Evolutionary conservation across 2,113 vertebrate genomes (phyloP).

Genomic region (Stegastes partitus): DNA sequence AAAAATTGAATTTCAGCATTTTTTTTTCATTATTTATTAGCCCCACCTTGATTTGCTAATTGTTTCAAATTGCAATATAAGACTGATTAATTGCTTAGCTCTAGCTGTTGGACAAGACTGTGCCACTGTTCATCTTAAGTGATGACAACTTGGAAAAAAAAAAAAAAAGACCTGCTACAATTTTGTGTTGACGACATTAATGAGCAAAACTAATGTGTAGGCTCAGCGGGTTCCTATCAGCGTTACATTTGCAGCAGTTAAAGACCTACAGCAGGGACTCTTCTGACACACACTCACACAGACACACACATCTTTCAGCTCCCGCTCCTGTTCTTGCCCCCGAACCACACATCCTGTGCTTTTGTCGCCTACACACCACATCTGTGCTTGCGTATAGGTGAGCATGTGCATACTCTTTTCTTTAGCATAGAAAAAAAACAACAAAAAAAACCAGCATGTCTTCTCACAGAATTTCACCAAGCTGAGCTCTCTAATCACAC

Average conservation of each 20-base stretch:
- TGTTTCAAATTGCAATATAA: too few relatives aligned
- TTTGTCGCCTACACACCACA: slow-evolving; percentile 72
- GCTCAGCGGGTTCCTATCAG: slow-evolving; percentile 10
- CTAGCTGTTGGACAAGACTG: neutral
- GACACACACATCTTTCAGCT: slow-evolving; percentile 47
- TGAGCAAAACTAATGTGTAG: neutral
- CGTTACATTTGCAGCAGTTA: slow-evolving; percentile 23
- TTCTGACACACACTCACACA: slow-evolving; percentile 23
- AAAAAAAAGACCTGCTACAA: neutral
- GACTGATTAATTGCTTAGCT: too few relatives aligned
- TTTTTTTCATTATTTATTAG: too few relatives aligned
- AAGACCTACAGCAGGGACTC: slow-evolving; percentile 46
- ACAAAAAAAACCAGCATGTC: too few relatives aligned
- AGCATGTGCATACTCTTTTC: slow-evolving; percentile 35
- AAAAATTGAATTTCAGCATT: too few relatives aligned
- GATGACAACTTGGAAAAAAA: neutral
- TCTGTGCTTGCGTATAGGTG: slow-evolving; percentile 55
- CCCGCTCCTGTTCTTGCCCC: slow-evolving; percentile 80
- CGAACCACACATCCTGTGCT: slow-evolving; percentile 81
- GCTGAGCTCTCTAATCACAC: slow-evolving; percentile 33
- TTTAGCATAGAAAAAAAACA: slow-evolving; percentile 21
- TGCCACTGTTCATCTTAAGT: neutral
- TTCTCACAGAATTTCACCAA: slow-evolving; percentile 26
- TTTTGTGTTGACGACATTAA: neutral
- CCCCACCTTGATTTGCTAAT: too few relatives aligned